Base-by-base conservation (phyloP, 2,113 vertebrate genomes). In the Spermophilus dauricus region DNA sequence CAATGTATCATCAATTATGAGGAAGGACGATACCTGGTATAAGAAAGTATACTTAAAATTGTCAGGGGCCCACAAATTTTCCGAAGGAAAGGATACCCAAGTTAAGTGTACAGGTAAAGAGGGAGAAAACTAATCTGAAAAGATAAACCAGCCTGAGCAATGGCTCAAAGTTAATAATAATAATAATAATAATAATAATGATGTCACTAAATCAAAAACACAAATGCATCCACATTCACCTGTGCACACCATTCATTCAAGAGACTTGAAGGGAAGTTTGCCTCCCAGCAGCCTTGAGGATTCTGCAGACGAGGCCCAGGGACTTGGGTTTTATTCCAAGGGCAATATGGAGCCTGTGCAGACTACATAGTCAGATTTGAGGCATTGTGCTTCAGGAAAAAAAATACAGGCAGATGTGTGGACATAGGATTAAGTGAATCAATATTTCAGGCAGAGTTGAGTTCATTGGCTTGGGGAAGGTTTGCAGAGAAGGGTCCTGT, bases 281-380 rank as follows among this genome's bases (percentile, higher is more conserved):
- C 28, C 14, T 63, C 14, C 12, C 39, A 30, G 37, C 48, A 17
- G 16, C 34, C 37, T 58, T 70, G 9, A 65, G 4, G 24, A 63
- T 4, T 11, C 17, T 58, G 18, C 22, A 30, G 14, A 10, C 13
- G 53, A 86, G 9, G 0, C 0, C 8, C 9, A 32, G 30, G 26
- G 9, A 65, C 0, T 51, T 51, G 4, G 4, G 9, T 22, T 84
- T 96, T 39, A 58, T 48, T 58, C 8, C 39, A 42, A 28, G 20
- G 14, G 1, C 9, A 26, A 1, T 4, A 4, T 10, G 17, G 53
- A 48, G 30, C 0, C 30, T 58, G 3, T 9, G 8, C 53, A 16
- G 53, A 2, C 14, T n/a, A n/a, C 26, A 4, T 1, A 6, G 22
- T 83, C 37, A 95, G 10, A 89, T 56, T 18, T 37, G 20, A 77